Evolutionary conservation across 2,797 vertebrate species (phyloP).

Genomic region (Odontamblyopus lacepedii): DNA sequence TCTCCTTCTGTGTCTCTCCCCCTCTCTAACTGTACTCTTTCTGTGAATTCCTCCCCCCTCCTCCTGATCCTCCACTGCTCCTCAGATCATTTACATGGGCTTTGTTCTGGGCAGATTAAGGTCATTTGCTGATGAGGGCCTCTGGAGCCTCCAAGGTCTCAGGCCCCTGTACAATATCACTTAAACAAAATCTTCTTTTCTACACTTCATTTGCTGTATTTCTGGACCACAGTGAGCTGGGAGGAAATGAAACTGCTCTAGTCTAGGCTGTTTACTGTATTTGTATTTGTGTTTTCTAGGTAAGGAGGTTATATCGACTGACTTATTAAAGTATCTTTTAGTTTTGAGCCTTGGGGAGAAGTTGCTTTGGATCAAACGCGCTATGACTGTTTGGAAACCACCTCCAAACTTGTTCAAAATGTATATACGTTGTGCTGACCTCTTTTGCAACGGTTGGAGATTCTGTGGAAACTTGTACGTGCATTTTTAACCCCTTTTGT

Average conservation of each 20-base stretch:
- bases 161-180: slow-evolving; percentile 26
- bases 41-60: slow-evolving; percentile 26
- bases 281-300: background rate
- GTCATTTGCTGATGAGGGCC: slow-evolving; percentile 47
- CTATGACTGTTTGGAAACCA: background rate
- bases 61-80: slow-evolving; percentile 15
- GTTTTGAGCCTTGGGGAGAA: background rate
- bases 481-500: background rate
- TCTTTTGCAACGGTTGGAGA: background rate
- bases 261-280: background rate
- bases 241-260: slow-evolving; percentile 35
- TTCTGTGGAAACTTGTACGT: background rate
- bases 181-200: slow-evolving; percentile 28
- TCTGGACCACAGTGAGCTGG: slow-evolving; percentile 25
- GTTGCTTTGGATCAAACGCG: background rate
- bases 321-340: background rate
- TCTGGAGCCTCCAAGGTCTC: slow-evolving; percentile 40
- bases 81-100: slow-evolving; percentile 54
- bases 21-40: slow-evolving; percentile 4
- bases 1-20: slow-evolving; percentile 5
- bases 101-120: slow-evolving; percentile 68
- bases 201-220: slow-evolving; percentile 28
- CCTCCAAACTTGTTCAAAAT: background rate
- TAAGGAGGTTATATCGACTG: background rate
- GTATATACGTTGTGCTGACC: background rate